phyloP scores from a whole-genome alignment of 64 coral and sea anemone genomes.

The Hydrozoanthus tunicans region DNA sequence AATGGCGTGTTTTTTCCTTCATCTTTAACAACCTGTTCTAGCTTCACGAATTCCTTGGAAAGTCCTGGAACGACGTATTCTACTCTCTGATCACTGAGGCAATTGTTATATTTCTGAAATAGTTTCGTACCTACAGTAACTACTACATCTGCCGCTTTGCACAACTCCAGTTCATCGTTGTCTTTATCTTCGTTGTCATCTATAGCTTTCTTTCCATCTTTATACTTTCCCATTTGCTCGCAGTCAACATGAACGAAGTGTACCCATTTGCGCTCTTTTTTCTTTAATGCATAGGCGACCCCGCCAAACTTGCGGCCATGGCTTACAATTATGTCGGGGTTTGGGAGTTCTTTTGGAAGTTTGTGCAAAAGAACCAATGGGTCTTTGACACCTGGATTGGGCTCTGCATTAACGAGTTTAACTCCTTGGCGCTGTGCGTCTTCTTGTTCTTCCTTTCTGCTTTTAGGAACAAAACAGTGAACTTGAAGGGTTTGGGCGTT shows the following conservation, averaged over 20 bases:
- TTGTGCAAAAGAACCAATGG: neutral
- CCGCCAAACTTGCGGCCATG: too few relatives aligned
- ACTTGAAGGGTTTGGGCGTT: neutral
- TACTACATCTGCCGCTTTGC: neutral
- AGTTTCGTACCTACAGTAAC: neutral
- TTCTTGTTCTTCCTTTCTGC: neutral
- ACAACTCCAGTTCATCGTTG: conserved; percentile 8
- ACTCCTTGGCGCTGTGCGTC: neutral
- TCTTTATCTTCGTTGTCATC: neutral
- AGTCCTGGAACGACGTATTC: neutral
- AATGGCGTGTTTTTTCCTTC: neutral
- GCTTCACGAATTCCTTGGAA: neutral
- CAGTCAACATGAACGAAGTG: too few relatives aligned
- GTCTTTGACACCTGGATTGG: neutral
- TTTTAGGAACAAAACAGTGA: conserved; percentile 31
- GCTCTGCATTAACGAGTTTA: neutral
- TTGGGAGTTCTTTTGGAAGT: too few relatives aligned
- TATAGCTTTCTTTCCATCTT: neutral
- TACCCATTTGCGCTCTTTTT: neutral
- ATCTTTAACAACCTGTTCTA: neutral
- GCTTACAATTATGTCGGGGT: too few relatives aligned
- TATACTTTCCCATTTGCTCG: too few relatives aligned
- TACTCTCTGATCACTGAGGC: too few relatives aligned
- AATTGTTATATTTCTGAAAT: neutral
- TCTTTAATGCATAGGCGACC: too few relatives aligned